A percentile compares a stretch with the other conserved stretches of the same genome.
Evolutionary conservation across 2,113 vertebrate genomes (phyloP).

Genomic region (Pipa parva): DNA sequence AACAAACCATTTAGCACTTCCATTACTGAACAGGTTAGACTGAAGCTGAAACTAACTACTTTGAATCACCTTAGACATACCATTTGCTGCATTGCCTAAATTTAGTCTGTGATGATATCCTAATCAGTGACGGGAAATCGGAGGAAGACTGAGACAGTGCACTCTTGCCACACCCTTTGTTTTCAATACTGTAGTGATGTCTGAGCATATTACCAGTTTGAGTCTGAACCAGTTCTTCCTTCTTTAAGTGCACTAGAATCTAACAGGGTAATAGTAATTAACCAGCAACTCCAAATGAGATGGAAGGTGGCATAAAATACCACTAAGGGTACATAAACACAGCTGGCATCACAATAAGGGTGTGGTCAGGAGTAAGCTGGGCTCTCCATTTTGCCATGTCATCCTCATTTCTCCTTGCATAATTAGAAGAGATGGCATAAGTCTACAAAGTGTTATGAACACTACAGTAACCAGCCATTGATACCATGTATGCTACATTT

Average conservation of each 20-base stretch:
- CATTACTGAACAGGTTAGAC: not conserved
- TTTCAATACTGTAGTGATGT: constrained; percentile 58
- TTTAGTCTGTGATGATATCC: constrained; percentile 42
- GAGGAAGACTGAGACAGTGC: constrained; percentile 34
- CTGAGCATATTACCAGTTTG: constrained; percentile 46
- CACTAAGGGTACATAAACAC: not conserved
- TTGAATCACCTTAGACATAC: constrained; percentile 25
- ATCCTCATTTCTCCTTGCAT: not conserved
- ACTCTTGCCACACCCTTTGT: constrained; percentile 63
- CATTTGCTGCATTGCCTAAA: constrained; percentile 45
- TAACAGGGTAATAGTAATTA: not conserved
- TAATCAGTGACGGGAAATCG: constrained; percentile 36
- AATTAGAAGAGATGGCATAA: not conserved
- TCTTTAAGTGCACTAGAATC: not conserved
- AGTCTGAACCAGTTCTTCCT: constrained; percentile 40
- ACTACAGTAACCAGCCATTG: too few species aligned
- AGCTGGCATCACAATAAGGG: not conserved
- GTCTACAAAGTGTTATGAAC: too few species aligned
- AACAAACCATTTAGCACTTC: constrained; percentile 1
- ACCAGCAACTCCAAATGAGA: not conserved
- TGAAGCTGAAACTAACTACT: not conserved
- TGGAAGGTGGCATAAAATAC: not conserved
- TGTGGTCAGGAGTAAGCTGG: not conserved
- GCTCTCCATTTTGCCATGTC: not conserved
- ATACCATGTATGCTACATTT: too few species aligned